phyloP scores from a whole-genome alignment of 2,888 invertebrate species.

The Brenthis ino region DNA sequence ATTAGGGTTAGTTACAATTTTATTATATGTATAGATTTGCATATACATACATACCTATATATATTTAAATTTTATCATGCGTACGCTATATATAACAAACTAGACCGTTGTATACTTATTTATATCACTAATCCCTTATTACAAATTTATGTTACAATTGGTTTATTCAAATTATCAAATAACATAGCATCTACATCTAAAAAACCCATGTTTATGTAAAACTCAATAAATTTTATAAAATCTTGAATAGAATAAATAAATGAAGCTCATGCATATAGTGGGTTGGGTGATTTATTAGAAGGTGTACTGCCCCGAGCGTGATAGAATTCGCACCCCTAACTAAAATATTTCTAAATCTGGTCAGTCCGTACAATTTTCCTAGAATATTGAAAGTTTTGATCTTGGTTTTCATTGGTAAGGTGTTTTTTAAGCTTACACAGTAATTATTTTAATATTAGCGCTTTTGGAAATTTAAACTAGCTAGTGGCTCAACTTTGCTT shows the following conservation, averaged over 20 bases:
- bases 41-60: neutral
- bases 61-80: neutral
- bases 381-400: neutral
- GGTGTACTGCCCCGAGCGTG: constrained; percentile 56
- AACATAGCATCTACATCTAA: neutral
- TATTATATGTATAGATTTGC: too few relatives aligned
- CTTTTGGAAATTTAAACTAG: too few relatives aligned
- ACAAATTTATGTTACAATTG: neutral
- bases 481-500: too few relatives aligned
- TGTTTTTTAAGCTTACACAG: too few relatives aligned
- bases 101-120: too few relatives aligned
- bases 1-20: too few relatives aligned
- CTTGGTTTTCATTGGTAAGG: neutral
- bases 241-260: constrained; percentile 28
- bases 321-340: constrained; percentile 31
- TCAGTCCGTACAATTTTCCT: constrained; percentile 3
- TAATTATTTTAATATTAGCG: too few relatives aligned
- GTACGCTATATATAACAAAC: neutral
- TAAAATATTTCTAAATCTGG: constrained; percentile 13
- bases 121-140: too few relatives aligned
- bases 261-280: constrained; percentile 69
- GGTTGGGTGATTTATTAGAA: constrained; percentile 80
- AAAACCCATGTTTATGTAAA: constrained; percentile 15
- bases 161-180: constrained; percentile 12
- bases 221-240: constrained; percentile 13